Base-by-base conservation (phyloP, 1,140 invertebrate genomes). In the Triops longicaudatus region DNA sequence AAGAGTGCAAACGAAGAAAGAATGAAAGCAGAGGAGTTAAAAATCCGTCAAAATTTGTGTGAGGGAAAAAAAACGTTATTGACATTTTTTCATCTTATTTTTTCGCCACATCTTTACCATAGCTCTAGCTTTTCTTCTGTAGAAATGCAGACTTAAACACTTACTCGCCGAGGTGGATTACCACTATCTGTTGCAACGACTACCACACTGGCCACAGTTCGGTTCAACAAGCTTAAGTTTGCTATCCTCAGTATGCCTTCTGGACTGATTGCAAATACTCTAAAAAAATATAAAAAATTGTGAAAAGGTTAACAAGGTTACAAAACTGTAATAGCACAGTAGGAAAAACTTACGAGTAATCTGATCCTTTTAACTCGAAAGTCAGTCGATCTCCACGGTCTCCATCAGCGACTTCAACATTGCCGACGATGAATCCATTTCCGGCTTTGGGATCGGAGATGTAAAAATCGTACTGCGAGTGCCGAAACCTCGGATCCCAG, bases 391-490 rank as follows among this genome's bases (percentile, higher is more conserved):
- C 93, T 1, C 88, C 90, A 78, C 87, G 86, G 84, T 95, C 93
- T 0, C 93, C 93, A 84, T 96, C 93, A 1, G 89, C 89, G 7
- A 89, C 92, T 83, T 91, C 89, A 27, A 94, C 86, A 80, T 86
- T 87, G 28, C 92, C 93, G 41, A 91, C 85, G 79, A 85, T 76
- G 74, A 81, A 80, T 6, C 81, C 83, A 3, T 79, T 74, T 26
- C 79, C 42, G 6, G 84, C 75, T 14, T 79, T 79, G 17, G 78
- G 83, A 78, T 85, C 87, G 74, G 84, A 41, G 78, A 89, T 88
- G 81, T 88, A 89, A 83, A 94, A 96, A 85, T 94, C 92, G 82
- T 96, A 97, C 82, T 93, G 90, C 0, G 92, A 89, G 83, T 93
- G 91, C 1, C 92, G 88, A 85, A 97, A 96, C 42, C 93, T 87